Base-by-base conservation (phyloP, 1,140 invertebrate species). In the Carposina sasakii region DNA sequence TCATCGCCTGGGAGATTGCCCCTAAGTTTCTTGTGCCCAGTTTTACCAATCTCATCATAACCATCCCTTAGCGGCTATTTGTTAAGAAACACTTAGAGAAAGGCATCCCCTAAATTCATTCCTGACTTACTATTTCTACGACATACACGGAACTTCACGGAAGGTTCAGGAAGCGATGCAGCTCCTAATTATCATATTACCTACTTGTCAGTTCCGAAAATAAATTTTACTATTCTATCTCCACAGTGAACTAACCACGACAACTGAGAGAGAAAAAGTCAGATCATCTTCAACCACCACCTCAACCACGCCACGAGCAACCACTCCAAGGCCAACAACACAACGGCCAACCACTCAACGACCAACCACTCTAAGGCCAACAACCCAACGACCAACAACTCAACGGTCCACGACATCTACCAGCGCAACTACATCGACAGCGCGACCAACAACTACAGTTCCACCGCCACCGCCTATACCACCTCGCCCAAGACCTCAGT, bases 381-480 rank as follows among this genome's bases (percentile, higher is more conserved):
- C 51, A 15, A 69, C 69, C 9, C 60, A 57, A 28, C 48, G 26
- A 57, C 58, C 63, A 16, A 53, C 59, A 31, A 21, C 2, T 31
- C 12, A 2, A 23, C 57, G 17, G 41, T 48, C 51, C 22, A 5
- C 45, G 0, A 47, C 37, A 23, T 24, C 59, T 0, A 63, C 42
- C 0, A 45, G 54, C 10, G 48, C 45, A 12, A 52, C 34, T n/a
- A 56, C 56, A 13, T 45, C 63, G 13, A 60, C 56, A 3, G 39
- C 56, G 1, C 58, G 41, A 17, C 52, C 63, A 10, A 54, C 51
- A 17, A 59, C 63, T 19, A 53, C 12, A 34, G 12, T 15, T 5
- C 12, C 31, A 21, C 19, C 12, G 6, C 44, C 21, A 19, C 44
- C 9, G 10, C 3, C 31, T 16, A 34, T 9, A 10, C 33, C 33